Evolutionary conservation across 2,113 vertebrate species (phyloP), one percentile per base, ranked within the genome.

Genomic region (Verasper variegatus): DNA sequence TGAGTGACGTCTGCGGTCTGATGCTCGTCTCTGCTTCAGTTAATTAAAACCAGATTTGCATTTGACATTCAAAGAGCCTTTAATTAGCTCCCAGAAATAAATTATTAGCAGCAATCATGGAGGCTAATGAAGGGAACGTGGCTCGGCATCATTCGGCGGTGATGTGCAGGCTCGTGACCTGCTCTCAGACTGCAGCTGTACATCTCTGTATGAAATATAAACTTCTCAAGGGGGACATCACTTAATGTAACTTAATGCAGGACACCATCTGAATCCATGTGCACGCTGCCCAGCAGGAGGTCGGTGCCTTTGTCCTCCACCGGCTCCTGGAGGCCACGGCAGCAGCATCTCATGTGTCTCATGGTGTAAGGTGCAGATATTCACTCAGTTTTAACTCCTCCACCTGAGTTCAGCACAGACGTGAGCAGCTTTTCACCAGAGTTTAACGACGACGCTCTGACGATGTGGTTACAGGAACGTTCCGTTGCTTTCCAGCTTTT

Each of bases 321-420:
- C 21, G 45, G 24, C 26, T 71, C 51, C 52, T 24, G 27, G 42
- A 40, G 51, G 51, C 51, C 1, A n/a, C 13, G 1, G 56, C 42
- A 21, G 61, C 75, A 20, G 40, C 40, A 13, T 86, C 86, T 92
- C 91, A 3, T 60, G 78, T 92, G 74, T 89, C 91, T 70, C 17
- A 14, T 7, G 21, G n/a, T 40, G 60, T 7, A 18, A 51, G 47
- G 47, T 49, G 3, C 17, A 49, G 47, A 49, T 17, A 49, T 5
- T 15, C 47, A 17, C 4, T 18, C 15, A 13, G 40, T 13, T 42
- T 13, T 12, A 42, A 42, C 47, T 18, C 17, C 47, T 49, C 47
- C 7, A 18, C 5, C 47, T 7, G 47, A 49, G 47, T 11, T 42
- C 40, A 13, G 40, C 37, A 11, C 47, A 49, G 47, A 49, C 15